These are phyloP conservation scores for Condylura cristata DNA, from an alignment of 2,113 vertebrate species.

Conservation along the genomic window DNA sequence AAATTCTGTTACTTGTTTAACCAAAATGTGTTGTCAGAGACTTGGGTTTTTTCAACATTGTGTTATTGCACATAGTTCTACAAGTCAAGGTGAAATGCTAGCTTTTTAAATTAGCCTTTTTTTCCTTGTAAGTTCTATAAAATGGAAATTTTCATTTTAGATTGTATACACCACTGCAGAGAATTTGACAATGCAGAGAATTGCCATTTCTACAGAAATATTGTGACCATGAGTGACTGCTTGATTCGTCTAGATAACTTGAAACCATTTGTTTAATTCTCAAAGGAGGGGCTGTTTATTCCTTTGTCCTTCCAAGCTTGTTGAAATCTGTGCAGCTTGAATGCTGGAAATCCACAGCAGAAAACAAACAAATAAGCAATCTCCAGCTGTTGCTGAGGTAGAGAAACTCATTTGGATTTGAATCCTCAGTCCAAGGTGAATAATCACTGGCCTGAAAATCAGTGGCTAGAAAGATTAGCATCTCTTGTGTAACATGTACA, in stretches of 20 bases:
- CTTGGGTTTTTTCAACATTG: background rate
- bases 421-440: background rate
- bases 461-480: background rate
- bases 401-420: background rate
- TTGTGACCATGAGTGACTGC: background rate
- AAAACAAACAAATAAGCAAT: background rate
- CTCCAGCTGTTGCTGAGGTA: background rate
- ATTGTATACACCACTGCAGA: background rate
- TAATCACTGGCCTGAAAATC: background rate
- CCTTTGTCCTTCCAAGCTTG: background rate
- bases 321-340: background rate
- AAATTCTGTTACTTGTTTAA: background rate
- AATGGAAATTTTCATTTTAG: background rate
- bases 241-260: background rate
- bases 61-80: background rate
- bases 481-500: background rate
- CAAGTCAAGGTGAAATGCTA: background rate
- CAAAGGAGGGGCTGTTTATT: background rate
- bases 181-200: background rate
- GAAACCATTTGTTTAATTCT: background rate
- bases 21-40: background rate
- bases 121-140: background rate
- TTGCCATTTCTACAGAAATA: constrained; percentile 18
- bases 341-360: background rate
- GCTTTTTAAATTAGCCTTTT: background rate